phyloP scores from a whole-genome alignment of 2,888 invertebrate species.

The Heteropelma amictum region DNA sequence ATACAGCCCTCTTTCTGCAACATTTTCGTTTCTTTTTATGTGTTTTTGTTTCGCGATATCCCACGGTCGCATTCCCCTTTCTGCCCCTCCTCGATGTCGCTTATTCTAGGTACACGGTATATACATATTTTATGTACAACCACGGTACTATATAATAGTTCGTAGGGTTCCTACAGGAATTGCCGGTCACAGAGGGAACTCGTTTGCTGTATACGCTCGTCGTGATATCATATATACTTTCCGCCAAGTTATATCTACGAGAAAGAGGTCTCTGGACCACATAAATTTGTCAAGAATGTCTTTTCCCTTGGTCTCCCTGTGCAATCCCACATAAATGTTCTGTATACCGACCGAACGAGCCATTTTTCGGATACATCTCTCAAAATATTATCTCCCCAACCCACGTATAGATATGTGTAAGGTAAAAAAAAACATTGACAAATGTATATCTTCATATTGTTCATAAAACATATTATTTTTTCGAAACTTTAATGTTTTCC shows the following conservation, averaged over 20 bases:
- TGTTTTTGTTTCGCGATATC: constrained; percentile 60
- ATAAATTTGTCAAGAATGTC: constrained; percentile 69
- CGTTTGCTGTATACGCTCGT: constrained; percentile 40
- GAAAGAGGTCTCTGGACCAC: constrained; percentile 66
- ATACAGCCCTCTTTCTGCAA: constrained; percentile 49
- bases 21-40: constrained; percentile 58
- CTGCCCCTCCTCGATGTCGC: constrained; percentile 35
- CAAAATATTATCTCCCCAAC: background rate
- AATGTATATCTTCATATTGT: too few relatives aligned
- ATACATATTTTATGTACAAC: background rate
- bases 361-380: constrained; percentile 31
- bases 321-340: too few relatives aligned
- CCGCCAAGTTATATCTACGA: constrained; percentile 63
- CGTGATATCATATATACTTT: constrained; percentile 43
- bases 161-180: background rate
- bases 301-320: constrained; percentile 44
- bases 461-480: too few relatives aligned
- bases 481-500: too few relatives aligned
- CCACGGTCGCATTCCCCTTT: constrained; percentile 45
- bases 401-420: background rate
- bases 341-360: constrained; percentile 5
- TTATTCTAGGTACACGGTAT: too few relatives aligned
- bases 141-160: background rate
- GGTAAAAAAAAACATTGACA: too few relatives aligned
- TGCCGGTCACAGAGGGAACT: constrained; percentile 1